Conservation (phyloP, 2,888 invertebrate species). For the Phytoseiulus persimilis region DNA sequence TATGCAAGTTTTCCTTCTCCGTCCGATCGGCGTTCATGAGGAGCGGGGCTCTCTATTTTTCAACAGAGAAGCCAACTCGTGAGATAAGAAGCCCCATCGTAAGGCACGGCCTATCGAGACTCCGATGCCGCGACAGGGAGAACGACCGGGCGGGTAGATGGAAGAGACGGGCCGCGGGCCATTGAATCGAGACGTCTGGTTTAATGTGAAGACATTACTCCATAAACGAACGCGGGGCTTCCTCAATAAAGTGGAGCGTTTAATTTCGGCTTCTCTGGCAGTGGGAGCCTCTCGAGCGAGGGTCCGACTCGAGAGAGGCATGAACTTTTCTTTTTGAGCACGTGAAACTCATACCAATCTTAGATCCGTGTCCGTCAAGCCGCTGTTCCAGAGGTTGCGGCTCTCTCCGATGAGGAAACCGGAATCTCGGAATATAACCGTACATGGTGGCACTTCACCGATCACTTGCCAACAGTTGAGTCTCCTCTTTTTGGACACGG, state of each 20-base stretch:
- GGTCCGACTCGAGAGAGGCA: neutral
- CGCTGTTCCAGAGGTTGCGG: no score
- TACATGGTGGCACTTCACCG: no score
- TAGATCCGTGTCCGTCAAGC: no score
- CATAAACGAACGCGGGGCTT: neutral
- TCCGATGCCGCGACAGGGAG: neutral
- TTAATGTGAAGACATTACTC: neutral
- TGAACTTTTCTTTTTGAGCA: neutral
- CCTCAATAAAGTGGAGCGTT: neutral
- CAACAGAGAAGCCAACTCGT: neutral
- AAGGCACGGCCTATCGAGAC: neutral
- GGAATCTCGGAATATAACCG: no score
- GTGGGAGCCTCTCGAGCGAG: neutral
- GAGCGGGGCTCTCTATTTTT: neutral
- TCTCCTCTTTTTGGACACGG: neutral
- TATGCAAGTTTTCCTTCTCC: no score
- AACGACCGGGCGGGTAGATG: neutral
- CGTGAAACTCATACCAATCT: no score
- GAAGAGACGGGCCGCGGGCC: neutral
- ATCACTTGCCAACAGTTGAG: no score
- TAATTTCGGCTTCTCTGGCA: neutral
- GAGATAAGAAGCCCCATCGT: neutral
- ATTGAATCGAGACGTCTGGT: neutral
- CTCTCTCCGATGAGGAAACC: no score
- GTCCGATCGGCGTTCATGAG: no score